Percentiles rank a stretch among this genome's conserved stretches.
Evolutionary conservation across 2,888 invertebrate species (phyloP).

Genomic region (Quadroppia sp.): DNA sequence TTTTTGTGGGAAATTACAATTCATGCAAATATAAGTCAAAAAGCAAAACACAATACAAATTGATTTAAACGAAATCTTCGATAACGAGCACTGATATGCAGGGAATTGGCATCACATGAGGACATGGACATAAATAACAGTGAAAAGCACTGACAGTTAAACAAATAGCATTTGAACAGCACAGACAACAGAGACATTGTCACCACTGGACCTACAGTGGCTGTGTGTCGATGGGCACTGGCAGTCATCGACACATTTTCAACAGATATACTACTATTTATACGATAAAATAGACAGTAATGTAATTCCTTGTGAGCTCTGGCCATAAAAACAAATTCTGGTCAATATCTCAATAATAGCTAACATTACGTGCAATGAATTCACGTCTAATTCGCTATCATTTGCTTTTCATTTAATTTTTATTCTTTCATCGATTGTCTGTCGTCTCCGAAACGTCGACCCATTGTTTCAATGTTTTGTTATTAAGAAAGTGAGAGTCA

Average conservation of each 20-base stretch:
- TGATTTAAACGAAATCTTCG: not conserved
- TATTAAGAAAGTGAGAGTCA: not conserved
- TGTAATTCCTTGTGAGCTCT: slow-evolving; percentile 14
- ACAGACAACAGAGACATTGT: not conserved
- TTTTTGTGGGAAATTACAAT: not conserved
- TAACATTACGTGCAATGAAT: slow-evolving; percentile 31
- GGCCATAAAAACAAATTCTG: slow-evolving; percentile 29
- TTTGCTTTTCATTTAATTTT: slow-evolving; percentile 6
- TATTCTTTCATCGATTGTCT: not conserved
- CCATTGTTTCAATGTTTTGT: not conserved
- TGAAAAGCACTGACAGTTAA: not conserved
- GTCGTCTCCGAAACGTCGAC: not conserved
- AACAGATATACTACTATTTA: slow-evolving; percentile 7
- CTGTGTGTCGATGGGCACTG: not conserved
- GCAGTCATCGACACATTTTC: slow-evolving; percentile 14
- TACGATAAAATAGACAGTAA: slow-evolving; percentile 26
- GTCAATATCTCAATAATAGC: slow-evolving; percentile 2
- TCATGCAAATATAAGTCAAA: slow-evolving; percentile 16
- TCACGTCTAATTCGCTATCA: slow-evolving; percentile 15
- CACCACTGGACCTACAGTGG: slow-evolving; percentile 12
- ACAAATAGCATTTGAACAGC: not conserved
- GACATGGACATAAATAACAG: not conserved
- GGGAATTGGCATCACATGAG: too few species aligned
- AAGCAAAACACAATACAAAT: not conserved
- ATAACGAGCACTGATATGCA: too few species aligned